phyloP scores from a whole-genome alignment of 2,888 invertebrate species.

The Acrobasis repandana region DNA sequence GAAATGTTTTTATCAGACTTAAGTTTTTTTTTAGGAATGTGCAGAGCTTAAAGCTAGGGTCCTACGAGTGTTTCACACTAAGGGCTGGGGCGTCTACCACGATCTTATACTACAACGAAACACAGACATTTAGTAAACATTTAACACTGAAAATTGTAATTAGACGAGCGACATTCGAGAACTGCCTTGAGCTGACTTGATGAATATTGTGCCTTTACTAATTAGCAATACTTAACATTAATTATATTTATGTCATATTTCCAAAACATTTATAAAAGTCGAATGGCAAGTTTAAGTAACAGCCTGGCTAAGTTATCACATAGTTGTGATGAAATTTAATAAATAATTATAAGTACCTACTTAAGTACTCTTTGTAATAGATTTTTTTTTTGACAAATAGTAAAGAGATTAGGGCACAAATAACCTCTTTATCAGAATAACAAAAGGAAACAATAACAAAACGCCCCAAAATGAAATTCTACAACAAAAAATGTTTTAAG shows the following conservation, averaged over 20 bases:
- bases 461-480: slow-evolving; percentile 25
- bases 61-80: slow-evolving; percentile 60
- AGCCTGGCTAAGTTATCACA: slow-evolving; percentile 39
- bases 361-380: slow-evolving; percentile 29
- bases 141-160: slow-evolving; percentile 61
- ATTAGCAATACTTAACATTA: slow-evolving; percentile 51
- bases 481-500: slow-evolving; percentile 25
- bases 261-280: slow-evolving; percentile 43
- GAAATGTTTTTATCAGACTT: slow-evolving; percentile 80
- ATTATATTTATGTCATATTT: slow-evolving; percentile 36
- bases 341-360: slow-evolving; percentile 38
- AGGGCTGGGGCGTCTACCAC: slow-evolving; percentile 53
- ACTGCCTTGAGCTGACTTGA: slow-evolving; percentile 79
- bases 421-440: slow-evolving; percentile 50
- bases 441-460: slow-evolving; percentile 33
- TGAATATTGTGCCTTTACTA: slow-evolving; percentile 75
- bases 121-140: slow-evolving; percentile 57
- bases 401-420: slow-evolving; percentile 61
- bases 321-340: slow-evolving; percentile 31
- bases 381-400: slow-evolving; percentile 16
- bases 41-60: slow-evolving; percentile 73
- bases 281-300: slow-evolving; percentile 56
- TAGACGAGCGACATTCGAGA: slow-evolving; percentile 76
- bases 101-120: slow-evolving; percentile 53
- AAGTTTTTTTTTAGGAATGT: slow-evolving; percentile 74